Percentiles rank a stretch among this genome's conserved stretches.
These are phyloP conservation scores for Craterocephalus amniculus DNA, from an alignment of 2,797 vertebrate genomes.

Conservation along the genomic window DNA sequence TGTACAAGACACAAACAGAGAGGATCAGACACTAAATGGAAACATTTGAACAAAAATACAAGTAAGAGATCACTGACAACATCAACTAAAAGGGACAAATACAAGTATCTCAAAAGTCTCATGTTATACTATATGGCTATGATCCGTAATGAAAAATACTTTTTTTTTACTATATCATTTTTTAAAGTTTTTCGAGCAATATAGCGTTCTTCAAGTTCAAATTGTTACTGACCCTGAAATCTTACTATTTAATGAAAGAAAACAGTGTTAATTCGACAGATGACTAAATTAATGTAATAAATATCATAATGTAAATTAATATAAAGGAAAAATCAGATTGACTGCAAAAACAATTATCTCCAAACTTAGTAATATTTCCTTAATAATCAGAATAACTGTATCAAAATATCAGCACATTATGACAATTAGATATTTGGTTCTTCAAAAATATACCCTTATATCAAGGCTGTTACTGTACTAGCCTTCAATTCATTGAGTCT, in stretches of 20 bases:
- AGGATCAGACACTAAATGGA: background rate
- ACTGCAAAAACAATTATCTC: background rate
- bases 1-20: constrained; percentile 62
- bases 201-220: too few relatives aligned
- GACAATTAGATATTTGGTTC: background rate
- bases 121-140: too few relatives aligned
- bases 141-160: too few relatives aligned
- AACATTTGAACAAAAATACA: background rate
- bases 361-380: background rate
- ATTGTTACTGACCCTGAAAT: too few relatives aligned
- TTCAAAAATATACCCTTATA: background rate
- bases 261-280: background rate
- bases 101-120: background rate
- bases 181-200: too few relatives aligned
- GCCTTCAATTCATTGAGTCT: background rate
- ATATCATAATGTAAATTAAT: background rate
- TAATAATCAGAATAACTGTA: background rate
- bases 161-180: too few relatives aligned
- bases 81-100: background rate
- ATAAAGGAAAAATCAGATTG: background rate
- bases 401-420: background rate
- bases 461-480: too few relatives aligned
- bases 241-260: background rate
- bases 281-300: background rate
- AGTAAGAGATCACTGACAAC: background rate